Conservation (phyloP, 1,140 invertebrate genomes). For the Drosophila tani region DNA sequence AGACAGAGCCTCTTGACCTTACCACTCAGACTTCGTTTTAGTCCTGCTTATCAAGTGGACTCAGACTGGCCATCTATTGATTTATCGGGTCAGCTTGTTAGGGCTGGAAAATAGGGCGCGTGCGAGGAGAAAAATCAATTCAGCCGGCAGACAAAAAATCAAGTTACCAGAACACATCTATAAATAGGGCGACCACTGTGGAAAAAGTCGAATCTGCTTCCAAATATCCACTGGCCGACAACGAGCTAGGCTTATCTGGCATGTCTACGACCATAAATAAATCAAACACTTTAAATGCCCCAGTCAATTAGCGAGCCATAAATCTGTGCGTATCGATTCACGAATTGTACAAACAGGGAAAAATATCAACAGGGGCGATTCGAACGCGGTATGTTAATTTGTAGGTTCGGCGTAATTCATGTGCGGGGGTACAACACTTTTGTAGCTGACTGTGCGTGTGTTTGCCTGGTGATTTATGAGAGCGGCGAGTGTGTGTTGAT, state of each 20-base stretch:
- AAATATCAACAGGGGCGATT: conserved; percentile 13
- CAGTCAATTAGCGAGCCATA: conserved; percentile 63
- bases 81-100: conserved; percentile 38
- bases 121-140: conserved; percentile 36
- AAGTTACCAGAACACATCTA: conserved; percentile 32
- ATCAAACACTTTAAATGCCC: conserved; percentile 63
- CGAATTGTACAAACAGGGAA: conserved; percentile 14
- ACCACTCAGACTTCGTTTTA: conserved; percentile 10
- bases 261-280: conserved; percentile 59
- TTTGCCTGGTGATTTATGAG: conserved; percentile 41
- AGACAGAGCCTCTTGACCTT: conserved; percentile 55
- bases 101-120: conserved; percentile 5
- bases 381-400: conserved; percentile 30
- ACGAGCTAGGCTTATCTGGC: conserved; percentile 7
- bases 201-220: conserved; percentile 10
- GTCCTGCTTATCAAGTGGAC: conserved; percentile 6
- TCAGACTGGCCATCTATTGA: conserved; percentile 39
- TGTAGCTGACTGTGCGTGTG: background rate
- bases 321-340: conserved; percentile 65
- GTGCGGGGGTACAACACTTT: conserved; percentile 37
- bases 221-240: conserved; percentile 28
- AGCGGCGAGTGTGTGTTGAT: background rate
- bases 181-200: conserved; percentile 23
- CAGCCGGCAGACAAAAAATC: conserved; percentile 31
- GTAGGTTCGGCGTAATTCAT: conserved; percentile 13